Percentiles rank a stretch among this genome's conserved stretches.
phyloP scores from a whole-genome alignment of 2,888 invertebrate genomes.

The Oeneis ivallda region DNA sequence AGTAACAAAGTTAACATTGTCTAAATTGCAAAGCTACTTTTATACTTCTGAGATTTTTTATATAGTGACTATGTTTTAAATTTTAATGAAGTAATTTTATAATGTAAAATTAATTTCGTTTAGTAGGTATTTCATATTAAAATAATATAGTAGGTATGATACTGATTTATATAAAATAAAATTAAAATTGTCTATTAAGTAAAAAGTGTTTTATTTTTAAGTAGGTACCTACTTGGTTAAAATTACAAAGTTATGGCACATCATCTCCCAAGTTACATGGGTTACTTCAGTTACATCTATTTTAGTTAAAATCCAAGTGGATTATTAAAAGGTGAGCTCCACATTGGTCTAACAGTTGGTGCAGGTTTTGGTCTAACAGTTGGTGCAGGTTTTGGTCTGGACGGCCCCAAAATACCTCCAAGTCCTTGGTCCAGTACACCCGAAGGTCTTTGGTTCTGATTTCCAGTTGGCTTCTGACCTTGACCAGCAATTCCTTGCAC shows the following conservation, averaged over 20 bases:
- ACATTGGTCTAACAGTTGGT: constrained; percentile 28
- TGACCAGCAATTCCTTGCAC: neutral
- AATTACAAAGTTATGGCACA: constrained; percentile 1
- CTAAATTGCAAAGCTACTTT: too few relatives aligned
- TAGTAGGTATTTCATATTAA: too few relatives aligned
- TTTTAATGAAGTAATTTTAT: too few relatives aligned
- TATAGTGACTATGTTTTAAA: too few relatives aligned
- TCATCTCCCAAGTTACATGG: neutral
- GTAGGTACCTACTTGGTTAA: too few relatives aligned
- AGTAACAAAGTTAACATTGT: too few relatives aligned
- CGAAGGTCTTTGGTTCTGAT: constrained; percentile 2
- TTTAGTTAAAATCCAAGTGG: constrained; percentile 30
- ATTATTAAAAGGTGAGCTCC: constrained; percentile 33
- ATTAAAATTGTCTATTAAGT: neutral
- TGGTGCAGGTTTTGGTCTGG: constrained; percentile 19
- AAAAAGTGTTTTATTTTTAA: constrained; percentile 1
- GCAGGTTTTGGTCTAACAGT: constrained; percentile 16
- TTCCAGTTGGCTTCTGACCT: neutral
- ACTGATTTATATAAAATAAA: too few relatives aligned
- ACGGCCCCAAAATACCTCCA: constrained; percentile 22
- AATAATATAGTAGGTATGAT: too few relatives aligned
- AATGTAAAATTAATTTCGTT: too few relatives aligned
- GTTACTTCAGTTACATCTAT: neutral
- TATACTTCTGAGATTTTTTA: too few relatives aligned
- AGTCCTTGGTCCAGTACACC: constrained; percentile 22